Percentiles rank a stretch among this genome's conserved stretches.
Evolutionary conservation across 1,140 invertebrate genomes (phyloP).

Genomic region (Uloborus diversus): DNA sequence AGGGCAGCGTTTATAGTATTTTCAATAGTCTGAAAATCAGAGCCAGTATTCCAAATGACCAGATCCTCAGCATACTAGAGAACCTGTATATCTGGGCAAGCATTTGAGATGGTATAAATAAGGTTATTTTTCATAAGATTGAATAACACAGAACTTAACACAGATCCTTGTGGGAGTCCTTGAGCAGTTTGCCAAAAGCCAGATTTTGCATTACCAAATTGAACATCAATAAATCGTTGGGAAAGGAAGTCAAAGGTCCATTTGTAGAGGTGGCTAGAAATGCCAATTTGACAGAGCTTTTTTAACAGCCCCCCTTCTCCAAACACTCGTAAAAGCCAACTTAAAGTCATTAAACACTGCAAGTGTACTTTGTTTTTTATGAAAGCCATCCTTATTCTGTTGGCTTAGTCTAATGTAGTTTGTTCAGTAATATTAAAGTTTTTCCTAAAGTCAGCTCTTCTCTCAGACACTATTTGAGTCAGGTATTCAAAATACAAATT

Average conservation of each 20-base stretch:
- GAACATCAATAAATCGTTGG: not conserved
- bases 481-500: no score
- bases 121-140: not conserved
- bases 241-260: not conserved
- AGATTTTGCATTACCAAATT: not conserved
- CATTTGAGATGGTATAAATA: not conserved
- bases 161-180: not conserved
- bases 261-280: not conserved
- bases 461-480: no score
- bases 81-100: not conserved
- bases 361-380: not conserved
- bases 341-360: not conserved
- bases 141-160: not conserved
- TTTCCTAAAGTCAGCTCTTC: no score
- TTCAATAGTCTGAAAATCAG: not conserved
- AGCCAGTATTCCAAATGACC: not conserved
- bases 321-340: not conserved
- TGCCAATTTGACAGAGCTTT: not conserved
- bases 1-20: not conserved
- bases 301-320: not conserved
- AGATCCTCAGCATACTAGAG: constrained; percentile 1
- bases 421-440: no score
- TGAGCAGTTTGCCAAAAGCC: not conserved
- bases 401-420: not conserved
- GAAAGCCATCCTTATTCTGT: not conserved